These are phyloP conservation scores for Ferrisia virgata DNA, from an alignment of 2,888 invertebrate species.

Conservation along the genomic window DNA sequence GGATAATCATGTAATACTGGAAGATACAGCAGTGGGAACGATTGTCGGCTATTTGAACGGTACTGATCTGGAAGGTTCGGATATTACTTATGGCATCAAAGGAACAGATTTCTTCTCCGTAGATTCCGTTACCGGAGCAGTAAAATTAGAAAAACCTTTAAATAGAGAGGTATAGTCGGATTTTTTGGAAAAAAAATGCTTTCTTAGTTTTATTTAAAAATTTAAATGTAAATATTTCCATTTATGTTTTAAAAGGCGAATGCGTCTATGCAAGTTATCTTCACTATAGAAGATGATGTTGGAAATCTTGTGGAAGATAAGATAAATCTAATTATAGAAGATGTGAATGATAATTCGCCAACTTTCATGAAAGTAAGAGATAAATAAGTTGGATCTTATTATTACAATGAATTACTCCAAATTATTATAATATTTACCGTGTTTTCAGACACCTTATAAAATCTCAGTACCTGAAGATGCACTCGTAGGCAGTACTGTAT, in stretches of 20 bases:
- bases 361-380: constrained; percentile 8
- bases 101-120: constrained; percentile 81
- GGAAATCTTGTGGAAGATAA: constrained; percentile 62
- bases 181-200: no score
- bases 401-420: not conserved
- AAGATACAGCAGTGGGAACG: constrained; percentile 74
- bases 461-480: constrained; percentile 75
- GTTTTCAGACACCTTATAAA: constrained; percentile 72
- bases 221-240: no score
- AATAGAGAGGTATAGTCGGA: constrained; percentile 70
- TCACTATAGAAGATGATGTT: constrained; percentile 76
- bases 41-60: constrained; percentile 75
- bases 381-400: not conserved
- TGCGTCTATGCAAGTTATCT: constrained; percentile 73
- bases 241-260: constrained; percentile 62
- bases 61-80: constrained; percentile 75
- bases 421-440: not conserved
- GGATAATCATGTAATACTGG: constrained; percentile 73
- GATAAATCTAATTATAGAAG: constrained; percentile 77
- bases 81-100: constrained; percentile 68
- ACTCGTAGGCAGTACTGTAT: constrained; percentile 66
- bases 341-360: constrained; percentile 86
- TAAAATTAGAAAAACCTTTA: constrained; percentile 72
- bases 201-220: no score
- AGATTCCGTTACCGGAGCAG: constrained; percentile 72